Conservation (phyloP, 2,113 vertebrate species). For the Conger conger region DNA sequence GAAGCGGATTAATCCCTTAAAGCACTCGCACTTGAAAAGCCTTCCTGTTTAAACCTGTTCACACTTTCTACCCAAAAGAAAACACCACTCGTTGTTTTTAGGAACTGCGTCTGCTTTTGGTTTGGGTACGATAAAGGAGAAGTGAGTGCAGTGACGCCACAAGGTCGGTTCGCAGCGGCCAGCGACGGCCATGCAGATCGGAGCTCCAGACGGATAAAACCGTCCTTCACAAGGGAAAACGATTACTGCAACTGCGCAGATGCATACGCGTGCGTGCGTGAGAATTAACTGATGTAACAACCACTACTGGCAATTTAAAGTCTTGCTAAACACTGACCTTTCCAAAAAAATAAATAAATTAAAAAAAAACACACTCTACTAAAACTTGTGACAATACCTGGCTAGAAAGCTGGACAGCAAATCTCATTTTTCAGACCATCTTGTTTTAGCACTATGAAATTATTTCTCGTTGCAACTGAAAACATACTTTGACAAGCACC, state of each 20-base stretch:
- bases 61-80: background rate
- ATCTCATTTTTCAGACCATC: too few relatives aligned
- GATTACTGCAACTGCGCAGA: background rate
- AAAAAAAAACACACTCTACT: too few relatives aligned
- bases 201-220: background rate
- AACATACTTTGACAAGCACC: background rate
- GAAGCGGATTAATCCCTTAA: background rate
- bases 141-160: background rate
- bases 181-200: background rate
- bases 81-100: background rate
- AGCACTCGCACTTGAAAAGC: background rate
- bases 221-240: too few relatives aligned
- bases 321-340: too few relatives aligned
- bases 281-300: too few relatives aligned
- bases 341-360: too few relatives aligned
- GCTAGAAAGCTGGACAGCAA: too few relatives aligned
- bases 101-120: background rate
- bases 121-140: background rate
- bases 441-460: too few relatives aligned
- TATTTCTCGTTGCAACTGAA: background rate
- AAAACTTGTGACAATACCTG: too few relatives aligned
- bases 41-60: conserved; percentile 5
- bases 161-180: background rate
- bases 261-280: too few relatives aligned
- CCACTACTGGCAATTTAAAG: too few relatives aligned